phyloP scores from a whole-genome alignment of 2,113 vertebrate genomes.

The Taxidea taxus region DNA sequence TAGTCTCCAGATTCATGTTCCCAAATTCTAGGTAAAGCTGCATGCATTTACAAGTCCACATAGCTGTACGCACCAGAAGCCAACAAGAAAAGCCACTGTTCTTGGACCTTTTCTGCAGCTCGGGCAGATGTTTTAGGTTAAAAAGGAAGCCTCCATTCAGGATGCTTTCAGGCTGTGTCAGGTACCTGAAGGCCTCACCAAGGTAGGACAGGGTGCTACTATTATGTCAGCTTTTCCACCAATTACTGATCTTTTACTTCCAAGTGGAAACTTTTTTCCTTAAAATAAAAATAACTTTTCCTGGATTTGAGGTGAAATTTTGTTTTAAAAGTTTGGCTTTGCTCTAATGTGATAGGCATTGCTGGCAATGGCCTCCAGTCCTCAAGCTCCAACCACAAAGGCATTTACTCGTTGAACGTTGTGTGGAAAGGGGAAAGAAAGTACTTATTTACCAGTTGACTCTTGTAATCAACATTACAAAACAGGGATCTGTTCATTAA shows the following conservation, averaged over 20 bases:
- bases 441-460: slow-evolving; percentile 53
- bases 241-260: slow-evolving; percentile 57
- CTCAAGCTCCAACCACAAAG: slow-evolving; percentile 52
- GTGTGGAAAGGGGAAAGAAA: slow-evolving; percentile 50
- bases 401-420: slow-evolving; percentile 62
- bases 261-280: slow-evolving; percentile 50
- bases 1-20: slow-evolving; percentile 42
- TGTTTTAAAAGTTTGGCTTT: slow-evolving; percentile 66
- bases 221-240: slow-evolving; percentile 62
- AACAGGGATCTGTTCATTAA: slow-evolving; percentile 85
- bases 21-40: slow-evolving; percentile 37
- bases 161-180: neutral
- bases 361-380: slow-evolving; percentile 73
- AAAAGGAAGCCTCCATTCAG: neutral
- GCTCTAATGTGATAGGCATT: slow-evolving; percentile 73
- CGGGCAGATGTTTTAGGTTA: neutral
- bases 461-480: slow-evolving; percentile 76
- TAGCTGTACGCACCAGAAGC: slow-evolving; percentile 9
- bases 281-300: slow-evolving; percentile 64
- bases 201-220: slow-evolving; percentile 63
- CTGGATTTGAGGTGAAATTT: slow-evolving; percentile 72
- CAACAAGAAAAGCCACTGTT: slow-evolving; percentile 28
- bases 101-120: slow-evolving; percentile 4
- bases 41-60: slow-evolving; percentile 41
- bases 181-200: neutral